These are phyloP conservation scores for Campylomormyrus tamandua DNA, from an alignment of 2,113 vertebrate species.

Conservation along the genomic window DNA sequence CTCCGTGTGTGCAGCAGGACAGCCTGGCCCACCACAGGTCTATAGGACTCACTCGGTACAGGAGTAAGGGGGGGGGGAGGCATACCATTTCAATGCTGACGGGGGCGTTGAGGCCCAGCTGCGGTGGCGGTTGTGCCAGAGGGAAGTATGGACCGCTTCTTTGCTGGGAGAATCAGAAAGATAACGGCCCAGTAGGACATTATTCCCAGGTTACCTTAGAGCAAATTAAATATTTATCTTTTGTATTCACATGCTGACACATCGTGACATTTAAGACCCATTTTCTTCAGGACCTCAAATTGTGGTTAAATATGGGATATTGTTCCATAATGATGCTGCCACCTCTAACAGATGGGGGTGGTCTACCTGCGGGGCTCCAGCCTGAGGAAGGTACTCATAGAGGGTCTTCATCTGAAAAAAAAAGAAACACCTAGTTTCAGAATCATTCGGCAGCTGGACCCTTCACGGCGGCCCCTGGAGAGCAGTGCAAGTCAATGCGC, in stretches of 20 bases:
- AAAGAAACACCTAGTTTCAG: not conserved
- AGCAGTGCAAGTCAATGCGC: not conserved
- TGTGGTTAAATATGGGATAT: not conserved
- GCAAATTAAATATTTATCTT: not conserved
- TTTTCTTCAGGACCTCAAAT: not conserved
- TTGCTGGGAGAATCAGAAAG: slow-evolving; percentile 24
- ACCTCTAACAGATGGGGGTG: not conserved
- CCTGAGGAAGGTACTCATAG: slow-evolving; percentile 55
- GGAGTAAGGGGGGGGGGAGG: not conserved
- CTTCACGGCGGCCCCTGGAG: not conserved
- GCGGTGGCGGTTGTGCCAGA: slow-evolving; percentile 32
- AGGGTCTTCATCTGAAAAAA: slow-evolving; percentile 39
- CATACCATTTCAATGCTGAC: slow-evolving; percentile 62
- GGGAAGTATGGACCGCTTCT: slow-evolving; percentile 32
- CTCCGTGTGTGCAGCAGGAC: not conserved
- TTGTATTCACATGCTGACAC: not conserved
- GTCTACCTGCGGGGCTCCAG: slow-evolving; percentile 47
- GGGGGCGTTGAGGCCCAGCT: slow-evolving; percentile 37
- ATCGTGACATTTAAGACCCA: not conserved
- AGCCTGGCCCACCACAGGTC: not conserved
- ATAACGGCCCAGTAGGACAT: not conserved
- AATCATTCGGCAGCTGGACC: not conserved
- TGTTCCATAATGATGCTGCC: not conserved
- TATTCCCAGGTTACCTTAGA: not conserved
- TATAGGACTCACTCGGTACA: not conserved